Conservation (phyloP, 1,140 invertebrate genomes). For the Ephestia elutella region DNA sequence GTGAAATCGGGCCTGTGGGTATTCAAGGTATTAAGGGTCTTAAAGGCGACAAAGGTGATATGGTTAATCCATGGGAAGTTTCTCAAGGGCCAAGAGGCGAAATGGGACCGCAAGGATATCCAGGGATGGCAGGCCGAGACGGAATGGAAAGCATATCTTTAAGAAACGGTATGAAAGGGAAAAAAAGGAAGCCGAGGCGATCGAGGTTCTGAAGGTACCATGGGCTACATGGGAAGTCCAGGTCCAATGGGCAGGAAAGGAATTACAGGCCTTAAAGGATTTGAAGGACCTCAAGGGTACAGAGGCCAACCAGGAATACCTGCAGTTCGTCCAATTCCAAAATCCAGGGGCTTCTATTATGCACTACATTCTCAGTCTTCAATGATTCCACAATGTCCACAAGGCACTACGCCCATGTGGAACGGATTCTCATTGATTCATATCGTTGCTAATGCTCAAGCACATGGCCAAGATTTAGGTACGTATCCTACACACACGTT, state of each 20-base stretch:
- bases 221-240: background rate
- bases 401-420: constrained; percentile 90
- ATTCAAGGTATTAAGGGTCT: constrained; percentile 75
- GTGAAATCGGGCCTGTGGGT: constrained; percentile 78
- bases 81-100: constrained; percentile 59
- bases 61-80: constrained; percentile 44
- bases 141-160: constrained; percentile 76
- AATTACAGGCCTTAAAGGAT: constrained; percentile 64
- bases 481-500: constrained; percentile 30
- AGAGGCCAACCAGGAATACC: constrained; percentile 73
- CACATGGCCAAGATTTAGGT: constrained; percentile 96
- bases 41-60: constrained; percentile 77
- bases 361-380: constrained; percentile 93
- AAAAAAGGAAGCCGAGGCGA: constrained; percentile 73
- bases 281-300: constrained; percentile 64
- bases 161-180: constrained; percentile 73
- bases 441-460: constrained; percentile 92
- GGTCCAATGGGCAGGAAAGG: constrained; percentile 67
- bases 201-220: constrained; percentile 66
- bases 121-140: constrained; percentile 71
- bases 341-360: constrained; percentile 89
- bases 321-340: constrained; percentile 80
- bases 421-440: constrained; percentile 96
- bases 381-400: constrained; percentile 89
- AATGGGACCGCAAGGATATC: constrained; percentile 60